Percentiles rank a stretch among this genome's conserved stretches.
These are phyloP conservation scores for Falco berigora DNA, from an alignment of 2,797 vertebrate genomes.

Conservation along the genomic window DNA sequence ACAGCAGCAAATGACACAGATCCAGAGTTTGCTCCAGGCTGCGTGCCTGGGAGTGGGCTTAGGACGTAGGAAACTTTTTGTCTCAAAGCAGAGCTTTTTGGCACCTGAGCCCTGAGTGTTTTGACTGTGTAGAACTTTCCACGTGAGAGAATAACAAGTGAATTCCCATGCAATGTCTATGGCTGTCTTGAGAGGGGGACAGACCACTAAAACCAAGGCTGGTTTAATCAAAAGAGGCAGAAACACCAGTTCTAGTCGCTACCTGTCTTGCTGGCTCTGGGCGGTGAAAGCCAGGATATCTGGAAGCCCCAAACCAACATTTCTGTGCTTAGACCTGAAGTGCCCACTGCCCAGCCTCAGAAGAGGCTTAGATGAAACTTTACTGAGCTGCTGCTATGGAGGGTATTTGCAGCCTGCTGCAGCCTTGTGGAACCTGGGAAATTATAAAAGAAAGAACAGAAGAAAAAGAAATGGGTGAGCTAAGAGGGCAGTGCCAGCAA, in stretches of 20 bases:
- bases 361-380: not conserved
- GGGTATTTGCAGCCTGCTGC: not conserved
- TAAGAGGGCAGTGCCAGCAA: not conserved
- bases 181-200: not conserved
- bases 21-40: not conserved
- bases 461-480: not conserved
- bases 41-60: not conserved
- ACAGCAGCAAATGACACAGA: conserved; percentile 28
- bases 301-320: not conserved
- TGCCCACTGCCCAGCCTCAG: not conserved
- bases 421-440: not conserved
- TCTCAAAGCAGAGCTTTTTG: conserved; percentile 15
- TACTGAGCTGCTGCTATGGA: not conserved
- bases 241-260: not conserved
- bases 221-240: not conserved
- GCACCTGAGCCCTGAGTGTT: conserved; percentile 3
- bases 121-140: not conserved
- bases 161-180: not conserved
- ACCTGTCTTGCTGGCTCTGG: not conserved
- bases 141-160: not conserved
- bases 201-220: not conserved
- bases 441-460: not conserved
- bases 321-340: not conserved
- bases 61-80: not conserved
- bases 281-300: not conserved